phyloP scores from a whole-genome alignment of 2,797 vertebrate genomes.

The Gambusia yucatana region DNA sequence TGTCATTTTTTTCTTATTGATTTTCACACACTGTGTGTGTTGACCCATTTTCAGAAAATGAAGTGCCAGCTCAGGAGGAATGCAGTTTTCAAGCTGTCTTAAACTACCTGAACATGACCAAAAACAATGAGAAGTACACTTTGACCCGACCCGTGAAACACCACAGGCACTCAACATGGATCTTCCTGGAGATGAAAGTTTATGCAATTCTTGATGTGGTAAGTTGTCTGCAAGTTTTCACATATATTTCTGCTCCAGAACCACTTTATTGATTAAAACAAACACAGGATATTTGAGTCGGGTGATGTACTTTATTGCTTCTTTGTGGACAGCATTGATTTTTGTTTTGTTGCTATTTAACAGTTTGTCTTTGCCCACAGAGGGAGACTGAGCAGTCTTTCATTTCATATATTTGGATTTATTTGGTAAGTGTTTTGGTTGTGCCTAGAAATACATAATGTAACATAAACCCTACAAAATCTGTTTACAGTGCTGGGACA shows the following conservation, averaged over 20 bases:
- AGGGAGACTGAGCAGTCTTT: slow-evolving; percentile 64
- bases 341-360: not conserved
- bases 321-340: not conserved
- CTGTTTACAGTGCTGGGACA: not conserved
- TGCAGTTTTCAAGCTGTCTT: slow-evolving; percentile 65
- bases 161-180: slow-evolving; percentile 41
- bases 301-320: not conserved
- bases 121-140: slow-evolving; percentile 42
- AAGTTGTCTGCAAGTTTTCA: slow-evolving; percentile 4
- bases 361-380: slow-evolving; percentile 37
- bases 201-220: slow-evolving; percentile 65
- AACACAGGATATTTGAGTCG: not conserved
- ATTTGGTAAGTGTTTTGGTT: slow-evolving; percentile 42
- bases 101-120: slow-evolving; percentile 56
- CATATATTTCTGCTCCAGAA: not conserved
- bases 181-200: slow-evolving; percentile 41
- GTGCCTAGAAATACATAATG: not conserved
- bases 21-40: slow-evolving; percentile 1
- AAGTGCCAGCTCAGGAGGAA: not conserved
- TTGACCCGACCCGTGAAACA: slow-evolving; percentile 56
- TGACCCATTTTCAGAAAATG: slow-evolving; percentile 13
- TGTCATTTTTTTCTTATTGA: not conserved
- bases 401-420: slow-evolving; percentile 50
- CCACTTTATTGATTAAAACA: not conserved
- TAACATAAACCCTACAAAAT: not conserved